Evolutionary conservation across 2,888 invertebrate species (phyloP), one percentile per base, ranked within the genome.

Genomic region (Epinotia demarniana): DNA sequence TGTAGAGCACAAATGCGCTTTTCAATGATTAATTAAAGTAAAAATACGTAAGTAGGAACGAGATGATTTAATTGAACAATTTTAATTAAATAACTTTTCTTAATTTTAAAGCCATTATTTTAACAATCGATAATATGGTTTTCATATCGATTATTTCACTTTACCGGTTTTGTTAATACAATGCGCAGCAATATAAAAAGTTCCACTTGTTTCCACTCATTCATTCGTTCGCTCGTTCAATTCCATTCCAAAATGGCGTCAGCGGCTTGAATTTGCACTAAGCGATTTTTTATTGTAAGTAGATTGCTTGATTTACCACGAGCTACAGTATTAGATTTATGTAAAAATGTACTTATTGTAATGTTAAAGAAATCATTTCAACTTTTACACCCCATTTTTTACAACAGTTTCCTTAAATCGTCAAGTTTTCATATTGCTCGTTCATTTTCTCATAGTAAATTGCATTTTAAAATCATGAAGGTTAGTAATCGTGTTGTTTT

Each of bases 381-480:
- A 39, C 64, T 70, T 53, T 60, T 75, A 9, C 12, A 62, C n/a
- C 63, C 74, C 12, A 46, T 69, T 63, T 57, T 69, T n/a, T 58
- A 58, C 39, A 33, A 13, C 53, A 39, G 8, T 60, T 60, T 58
- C 4, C 9, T 23, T 8, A 74, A 60, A 53, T 43, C 64, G 53
- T 64, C 33, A 13, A 53, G n/a, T 39, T 43, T 53, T 64, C 23
- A 23, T 19, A 12, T 23, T 63, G 46, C 13, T n/a, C 66, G 61
- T 67, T 43, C 13, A 16, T 55, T 66, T 13, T 70, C 55, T 39
- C n/a, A 39, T 60, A 66, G 58, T 71, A 60, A 57, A 13, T 53
- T 64, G n/a, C 53, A 55, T 66, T 71, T 61, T 33, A 53, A 27
- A 49, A 77, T 67, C 23, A 77, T 77, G 77, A 77, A 77, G 77